Base-by-base conservation (phyloP, 2,888 invertebrate genomes). In the Cantharis flavilabris region DNA sequence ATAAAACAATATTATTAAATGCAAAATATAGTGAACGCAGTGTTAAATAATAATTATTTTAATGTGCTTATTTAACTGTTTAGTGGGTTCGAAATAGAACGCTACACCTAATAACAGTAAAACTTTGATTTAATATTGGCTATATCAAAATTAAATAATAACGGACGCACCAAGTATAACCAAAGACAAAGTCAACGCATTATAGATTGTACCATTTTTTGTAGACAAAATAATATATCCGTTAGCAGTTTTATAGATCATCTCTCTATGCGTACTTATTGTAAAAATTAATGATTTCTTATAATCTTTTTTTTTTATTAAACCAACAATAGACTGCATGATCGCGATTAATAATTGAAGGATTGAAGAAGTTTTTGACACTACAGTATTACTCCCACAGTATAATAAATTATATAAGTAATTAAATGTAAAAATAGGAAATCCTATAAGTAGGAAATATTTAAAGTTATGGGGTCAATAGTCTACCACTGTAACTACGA, bases 11-110 rank as follows among this genome's bases (percentile, higher is more conserved):
- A 49, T 49, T 49, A n/a, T 49, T 49, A n/a, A 49, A 49, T 49
- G n/a, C n/a, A 49, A 30, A 30, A 30, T n/a, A 49, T 49, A n/a
- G 7, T 7, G 4, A 33, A 49, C 4, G n/a, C 49, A n/a, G n/a
- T 49, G 9, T 49, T 49, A 49, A n/a, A 49, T 49, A 49, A 49
- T 49, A 49, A 67, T n/a, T 14, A 23, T 23, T n/a, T 26, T 23
- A 67, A 67, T 13, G 65, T 67, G 65, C 20, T 67, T 67, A 26
- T 67, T 67, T 67, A 67, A 67, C 65, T 67, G 65, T 67, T 67
- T 67, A 67, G 65, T 23, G 65, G 23, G 23, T 67, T 23, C 23
- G 26, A 26, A 67, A 67, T 67, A 13, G 20, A 67, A 67, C 65
- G 65, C n/a, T 67, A 67, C n/a, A 23, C 5, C 20, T 26, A 26